Evolutionary conservation across 1,140 invertebrate species (phyloP).

Genomic region (Capitella teleta): DNA sequence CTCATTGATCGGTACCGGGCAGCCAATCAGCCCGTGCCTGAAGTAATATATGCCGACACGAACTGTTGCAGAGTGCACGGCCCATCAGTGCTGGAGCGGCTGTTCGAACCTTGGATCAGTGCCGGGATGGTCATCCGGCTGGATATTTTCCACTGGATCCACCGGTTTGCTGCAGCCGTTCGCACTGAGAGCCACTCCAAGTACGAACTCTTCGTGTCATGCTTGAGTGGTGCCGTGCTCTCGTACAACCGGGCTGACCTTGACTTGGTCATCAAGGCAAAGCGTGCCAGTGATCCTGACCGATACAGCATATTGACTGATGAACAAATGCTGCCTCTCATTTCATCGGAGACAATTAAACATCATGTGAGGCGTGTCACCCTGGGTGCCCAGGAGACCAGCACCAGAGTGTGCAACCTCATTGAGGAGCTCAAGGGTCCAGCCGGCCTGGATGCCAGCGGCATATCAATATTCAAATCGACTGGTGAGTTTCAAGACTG

Average conservation of each 20-base stretch:
- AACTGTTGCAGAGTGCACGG: neutral
- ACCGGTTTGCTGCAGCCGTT: neutral
- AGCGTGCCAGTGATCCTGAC: neutral
- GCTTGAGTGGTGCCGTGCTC: neutral
- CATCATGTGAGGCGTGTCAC: constrained; percentile 1
- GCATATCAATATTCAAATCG: neutral
- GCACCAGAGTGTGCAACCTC: neutral
- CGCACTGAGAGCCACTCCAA: neutral
- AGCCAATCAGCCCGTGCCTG: neutral
- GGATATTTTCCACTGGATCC: constrained; percentile 1
- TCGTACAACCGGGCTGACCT: neutral
- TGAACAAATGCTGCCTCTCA: neutral
- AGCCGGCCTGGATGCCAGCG: neutral
- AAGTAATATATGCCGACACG: neutral
- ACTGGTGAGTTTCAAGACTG: too few species aligned
- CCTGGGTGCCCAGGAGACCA: neutral
- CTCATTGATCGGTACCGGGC: neutral
- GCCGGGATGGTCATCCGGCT: neutral
- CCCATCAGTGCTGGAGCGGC: neutral
- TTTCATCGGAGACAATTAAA: neutral
- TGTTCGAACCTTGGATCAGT: neutral
- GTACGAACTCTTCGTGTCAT: neutral
- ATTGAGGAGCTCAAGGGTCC: neutral
- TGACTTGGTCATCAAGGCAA: neutral
- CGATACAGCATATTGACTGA: neutral